These are phyloP conservation scores for Tigriopus japonicus DNA, from an alignment of 1,140 invertebrate genomes.

Conservation along the genomic window DNA sequence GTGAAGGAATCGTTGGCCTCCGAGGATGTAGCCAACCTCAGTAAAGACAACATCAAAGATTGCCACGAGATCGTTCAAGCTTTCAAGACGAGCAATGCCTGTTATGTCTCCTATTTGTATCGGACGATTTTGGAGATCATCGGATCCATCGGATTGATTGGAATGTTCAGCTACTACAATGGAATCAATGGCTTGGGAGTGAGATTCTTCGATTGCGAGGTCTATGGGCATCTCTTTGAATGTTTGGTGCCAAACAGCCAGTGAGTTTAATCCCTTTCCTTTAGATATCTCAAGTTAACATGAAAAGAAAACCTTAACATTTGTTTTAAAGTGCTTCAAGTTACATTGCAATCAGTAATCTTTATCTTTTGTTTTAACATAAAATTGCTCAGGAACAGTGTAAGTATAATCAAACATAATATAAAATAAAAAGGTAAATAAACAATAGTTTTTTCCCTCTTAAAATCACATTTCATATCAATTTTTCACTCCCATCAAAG, in stretches of 20 bases:
- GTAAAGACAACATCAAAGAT: slow-evolving; percentile 2
- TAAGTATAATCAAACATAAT: too few relatives aligned
- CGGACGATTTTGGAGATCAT: neutral
- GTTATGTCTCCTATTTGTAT: slow-evolving; percentile 3
- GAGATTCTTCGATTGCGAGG: neutral
- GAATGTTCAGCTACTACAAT: neutral
- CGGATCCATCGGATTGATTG: neutral
- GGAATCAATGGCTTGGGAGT: neutral
- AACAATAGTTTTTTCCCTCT: too few relatives aligned
- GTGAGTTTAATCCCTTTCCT: too few relatives aligned
- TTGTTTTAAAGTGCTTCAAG: too few relatives aligned
- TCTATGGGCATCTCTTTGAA: neutral
- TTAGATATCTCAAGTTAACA: too few relatives aligned
- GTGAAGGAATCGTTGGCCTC: neutral
- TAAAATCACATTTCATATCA: too few relatives aligned
- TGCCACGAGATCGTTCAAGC: slow-evolving; percentile 1
- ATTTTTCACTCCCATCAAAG: too few relatives aligned
- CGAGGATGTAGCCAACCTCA: slow-evolving; percentile 1
- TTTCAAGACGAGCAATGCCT: neutral
- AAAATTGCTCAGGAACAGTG: too few relatives aligned
- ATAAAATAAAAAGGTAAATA: too few relatives aligned
- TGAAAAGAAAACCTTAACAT: too few relatives aligned
- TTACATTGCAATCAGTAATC: too few relatives aligned
- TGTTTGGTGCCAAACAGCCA: slow-evolving; percentile 4
- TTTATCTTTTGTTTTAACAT: too few relatives aligned